Evolutionary conservation across 1,140 invertebrate species (phyloP).

Genomic region (Philopotamus ludificatus): DNA sequence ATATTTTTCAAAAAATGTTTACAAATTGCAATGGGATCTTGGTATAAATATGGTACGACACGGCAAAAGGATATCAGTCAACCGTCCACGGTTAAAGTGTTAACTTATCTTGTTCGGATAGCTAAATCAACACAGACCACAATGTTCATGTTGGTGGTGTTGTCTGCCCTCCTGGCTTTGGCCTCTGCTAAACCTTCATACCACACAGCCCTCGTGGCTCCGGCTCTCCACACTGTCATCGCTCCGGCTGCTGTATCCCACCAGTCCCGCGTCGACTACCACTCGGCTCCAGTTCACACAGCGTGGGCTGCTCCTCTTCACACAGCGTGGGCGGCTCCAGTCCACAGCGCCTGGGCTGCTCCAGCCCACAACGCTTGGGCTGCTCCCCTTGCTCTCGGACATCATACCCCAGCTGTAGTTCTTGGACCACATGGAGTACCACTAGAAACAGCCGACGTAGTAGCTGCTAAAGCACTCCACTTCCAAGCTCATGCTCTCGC

Average conservation of each 20-base stretch:
- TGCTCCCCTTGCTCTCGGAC: slow-evolving; percentile 38
- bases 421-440: slow-evolving; percentile 50
- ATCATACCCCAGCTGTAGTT: slow-evolving; percentile 48
- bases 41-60: slow-evolving; percentile 34
- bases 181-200: slow-evolving; percentile 32
- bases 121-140: slow-evolving; percentile 53
- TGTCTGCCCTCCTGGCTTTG: slow-evolving; percentile 48
- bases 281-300: slow-evolving; percentile 41
- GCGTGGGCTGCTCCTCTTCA: slow-evolving; percentile 40
- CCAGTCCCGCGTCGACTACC: slow-evolving; percentile 48
- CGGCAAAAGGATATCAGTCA: slow-evolving; percentile 25
- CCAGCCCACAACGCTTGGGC: slow-evolving; percentile 40
- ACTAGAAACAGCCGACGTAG: slow-evolving; percentile 53
- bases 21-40: background rate
- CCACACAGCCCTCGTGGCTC: slow-evolving; percentile 16
- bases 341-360: slow-evolving; percentile 41
- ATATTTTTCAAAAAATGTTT: background rate
- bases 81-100: slow-evolving; percentile 9
- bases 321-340: slow-evolving; percentile 34
- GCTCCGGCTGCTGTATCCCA: slow-evolving; percentile 46
- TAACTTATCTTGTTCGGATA: slow-evolving; percentile 13
- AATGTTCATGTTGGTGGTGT: slow-evolving; percentile 60
- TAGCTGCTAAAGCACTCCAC: slow-evolving; percentile 52
- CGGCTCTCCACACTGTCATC: slow-evolving; percentile 37
- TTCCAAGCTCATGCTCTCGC: slow-evolving; percentile 50